Base-by-base conservation (phyloP, 1,140 invertebrate species). In the Drosophila littoralis region DNA sequence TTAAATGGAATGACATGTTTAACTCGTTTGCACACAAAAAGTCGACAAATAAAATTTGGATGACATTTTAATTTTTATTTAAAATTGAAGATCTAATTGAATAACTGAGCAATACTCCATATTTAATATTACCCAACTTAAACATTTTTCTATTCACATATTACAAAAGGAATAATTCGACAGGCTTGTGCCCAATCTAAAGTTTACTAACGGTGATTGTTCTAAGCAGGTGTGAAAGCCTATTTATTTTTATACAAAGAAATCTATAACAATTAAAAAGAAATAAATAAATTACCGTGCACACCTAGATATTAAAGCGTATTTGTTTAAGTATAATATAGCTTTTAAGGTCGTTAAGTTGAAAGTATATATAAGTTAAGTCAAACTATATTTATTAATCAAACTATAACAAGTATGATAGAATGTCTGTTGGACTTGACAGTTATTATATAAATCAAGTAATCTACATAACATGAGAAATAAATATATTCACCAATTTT, bases 401-500 rank as follows among this genome's bases (percentile, higher is more conserved):
- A 28, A 28, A 5, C 4, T 28, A 28, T 28, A 28, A 28, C 22
- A 28, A 28, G 13, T 43, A 43, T 13, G 40, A 12, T 43, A 6
- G 12, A 13, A 43, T 6, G 7, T 6, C 1, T 43, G 7, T 43
- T 43, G 40, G n/a, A 13, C 42, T 45, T 45, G 13, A 17, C 42
- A 43, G n/a, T 13, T n/a, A n/a, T n/a, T n/a, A n/a, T 43, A 43
- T 13, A 43, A 43, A 43, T 43, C 42, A 45, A 45, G 13, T 45
- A 15, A 45, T 15, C 42, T 43, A 8, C 42, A 15, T 43, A 43
- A 15, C 7, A 15, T 45, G 12, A 9, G 38, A 40, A 60, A 45
- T 22, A 42, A 43, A 15, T 57, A 66, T 12, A 33, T 17, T 50
- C 38, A 55, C 57, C 57, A 67, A 69, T 64, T 57, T 43, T 64